A percentile compares a stretch with the other conserved stretches of the same genome.
phyloP scores from a whole-genome alignment of 2,888 invertebrate species.

The Parnassius orleans region DNA sequence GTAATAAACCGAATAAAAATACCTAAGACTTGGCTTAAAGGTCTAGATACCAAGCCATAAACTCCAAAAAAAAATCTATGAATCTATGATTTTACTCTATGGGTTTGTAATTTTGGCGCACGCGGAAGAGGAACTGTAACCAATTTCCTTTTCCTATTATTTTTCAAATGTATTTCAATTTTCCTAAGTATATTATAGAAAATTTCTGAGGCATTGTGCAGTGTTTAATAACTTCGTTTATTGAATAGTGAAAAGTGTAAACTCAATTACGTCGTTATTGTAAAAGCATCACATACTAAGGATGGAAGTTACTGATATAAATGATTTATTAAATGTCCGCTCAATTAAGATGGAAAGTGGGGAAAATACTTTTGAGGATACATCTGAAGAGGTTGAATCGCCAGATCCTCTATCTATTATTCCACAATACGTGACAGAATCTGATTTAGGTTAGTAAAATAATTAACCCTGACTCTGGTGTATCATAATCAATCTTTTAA shows the following conservation, averaged over 20 bases:
- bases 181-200: slow-evolving; percentile 35
- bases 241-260: not conserved
- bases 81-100: slow-evolving; percentile 34
- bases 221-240: not conserved
- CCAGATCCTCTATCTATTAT: slow-evolving; percentile 63
- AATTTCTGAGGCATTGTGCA: slow-evolving; percentile 35
- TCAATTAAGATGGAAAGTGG: slow-evolving; percentile 70
- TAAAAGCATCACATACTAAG: slow-evolving; percentile 22
- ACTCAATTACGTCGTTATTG: not conserved
- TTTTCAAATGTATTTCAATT: slow-evolving; percentile 52
- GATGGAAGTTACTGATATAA: slow-evolving; percentile 72
- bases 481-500: not conserved
- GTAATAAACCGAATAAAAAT: too few species aligned
- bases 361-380: slow-evolving; percentile 56
- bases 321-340: slow-evolving; percentile 64
- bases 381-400: slow-evolving; percentile 45
- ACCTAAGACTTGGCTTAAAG: too few species aligned
- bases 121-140: slow-evolving; percentile 65
- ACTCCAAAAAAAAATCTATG: too few species aligned
- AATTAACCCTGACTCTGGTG: not conserved
- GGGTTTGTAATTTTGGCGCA: slow-evolving; percentile 56
- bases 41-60: too few species aligned
- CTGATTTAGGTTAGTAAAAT: slow-evolving; percentile 64
- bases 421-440: slow-evolving; percentile 72
- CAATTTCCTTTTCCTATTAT: slow-evolving; percentile 69